Base-by-base conservation (phyloP, 2,113 vertebrate species). In the Melozone crissalis region DNA sequence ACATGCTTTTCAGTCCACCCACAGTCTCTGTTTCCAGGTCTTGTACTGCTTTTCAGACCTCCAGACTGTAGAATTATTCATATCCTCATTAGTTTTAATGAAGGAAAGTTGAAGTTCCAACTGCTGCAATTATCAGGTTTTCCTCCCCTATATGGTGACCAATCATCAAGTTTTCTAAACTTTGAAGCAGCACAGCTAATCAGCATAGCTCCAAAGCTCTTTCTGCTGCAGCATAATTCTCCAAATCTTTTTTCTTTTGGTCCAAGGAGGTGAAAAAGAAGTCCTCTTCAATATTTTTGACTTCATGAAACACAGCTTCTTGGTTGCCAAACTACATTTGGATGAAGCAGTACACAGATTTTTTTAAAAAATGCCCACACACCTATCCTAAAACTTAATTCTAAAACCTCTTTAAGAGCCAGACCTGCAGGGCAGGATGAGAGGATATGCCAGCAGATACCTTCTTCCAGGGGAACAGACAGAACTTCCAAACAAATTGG, bases 61-160 rank as follows among this genome's bases (percentile, higher is more conserved):
- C 63, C 17, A 67, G 88, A 84, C 27, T 59, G 27, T 0, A 84
- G 15, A 74, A 92, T 81, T 90, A 90, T 71, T 92, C 63, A 88
- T 37, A 84, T 22, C 21, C 61, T 90, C 72, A 81, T 89, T 86
- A 92, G 76, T 59, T 90, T 90, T 89, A 94, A 86, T 69, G 72
- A 89, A 47, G 68, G 63, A 89, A 94, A 83, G 57, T 61, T 63
- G 24, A 61, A 51, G 39, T 81, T 92, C 76, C 69, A 84, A 90
- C 63, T 46, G 68, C 31, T 80, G 35, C 65, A 88, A 75, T 90
- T 89, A 94, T 20, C 73, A 84, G 47, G 24, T 51, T 85, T 84
- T 88, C 68, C 51, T 67, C 63, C 73, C 31, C 57, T 67, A 5
- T 24, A 67, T 10, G 17, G 22, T n/a, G 68, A 67, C n/a, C 59